These are phyloP conservation scores for Pseudococcus viburni DNA, from an alignment of 2,888 invertebrate genomes.

Conservation along the genomic window DNA sequence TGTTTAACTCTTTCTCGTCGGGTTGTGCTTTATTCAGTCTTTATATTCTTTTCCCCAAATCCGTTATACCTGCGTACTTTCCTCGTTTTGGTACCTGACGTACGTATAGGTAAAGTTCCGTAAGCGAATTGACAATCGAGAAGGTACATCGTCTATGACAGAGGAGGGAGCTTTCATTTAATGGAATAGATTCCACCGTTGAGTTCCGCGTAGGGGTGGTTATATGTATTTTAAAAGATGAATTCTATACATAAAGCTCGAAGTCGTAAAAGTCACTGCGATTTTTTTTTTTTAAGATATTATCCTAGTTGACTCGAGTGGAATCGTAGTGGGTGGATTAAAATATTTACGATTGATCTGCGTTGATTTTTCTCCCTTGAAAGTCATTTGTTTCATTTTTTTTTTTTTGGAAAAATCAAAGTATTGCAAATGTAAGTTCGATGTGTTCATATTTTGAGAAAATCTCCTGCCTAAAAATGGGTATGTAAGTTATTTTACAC, in stretches of 20 bases:
- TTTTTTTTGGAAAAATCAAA: too few relatives aligned
- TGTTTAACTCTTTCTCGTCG: background rate
- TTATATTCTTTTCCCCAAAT: constrained; percentile 20
- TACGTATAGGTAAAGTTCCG: background rate
- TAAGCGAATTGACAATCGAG: background rate
- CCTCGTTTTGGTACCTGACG: background rate
- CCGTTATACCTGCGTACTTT: background rate
- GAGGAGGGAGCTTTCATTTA: constrained; percentile 4
- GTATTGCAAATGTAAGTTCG: too few relatives aligned
- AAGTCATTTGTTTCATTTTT: too few relatives aligned
- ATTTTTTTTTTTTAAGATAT: background rate
- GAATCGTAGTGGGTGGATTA: background rate
- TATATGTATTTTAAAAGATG: background rate
- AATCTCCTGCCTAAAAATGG: too few relatives aligned
- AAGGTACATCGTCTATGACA: background rate
- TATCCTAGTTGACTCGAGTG: background rate
- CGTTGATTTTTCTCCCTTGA: too few relatives aligned
- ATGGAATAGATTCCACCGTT: background rate
- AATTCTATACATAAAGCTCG: too few relatives aligned
- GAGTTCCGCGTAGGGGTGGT: background rate
- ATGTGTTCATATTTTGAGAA: too few relatives aligned
- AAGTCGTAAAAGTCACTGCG: background rate
- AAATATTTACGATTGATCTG: background rate
- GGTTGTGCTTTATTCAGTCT: background rate
- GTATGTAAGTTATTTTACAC: too few relatives aligned